Conservation (phyloP, 64 coral and sea anemone species). For the Porites australiensis region DNA sequence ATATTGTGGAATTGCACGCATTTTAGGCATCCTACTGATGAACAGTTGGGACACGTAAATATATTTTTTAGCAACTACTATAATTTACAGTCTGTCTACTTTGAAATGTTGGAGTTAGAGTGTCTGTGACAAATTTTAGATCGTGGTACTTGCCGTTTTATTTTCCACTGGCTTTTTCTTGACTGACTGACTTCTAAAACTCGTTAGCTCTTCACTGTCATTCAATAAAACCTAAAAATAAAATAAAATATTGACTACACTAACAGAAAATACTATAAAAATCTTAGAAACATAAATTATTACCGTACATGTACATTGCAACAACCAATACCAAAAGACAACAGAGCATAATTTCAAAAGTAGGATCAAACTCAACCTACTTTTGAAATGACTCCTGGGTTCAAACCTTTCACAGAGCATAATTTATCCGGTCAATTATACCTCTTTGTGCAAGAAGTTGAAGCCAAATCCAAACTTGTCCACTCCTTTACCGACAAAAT, state of each 20-base stretch:
- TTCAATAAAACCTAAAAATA: conserved; percentile 77
- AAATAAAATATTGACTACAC: background rate
- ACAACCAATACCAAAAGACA: no score
- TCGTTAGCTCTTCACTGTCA: conserved; percentile 68
- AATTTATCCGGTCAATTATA: background rate
- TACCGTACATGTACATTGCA: no score
- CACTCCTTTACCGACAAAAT: conserved; percentile 84
- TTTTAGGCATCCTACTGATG: no score
- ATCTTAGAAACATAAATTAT: background rate
- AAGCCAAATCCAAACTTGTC: conserved; percentile 86
- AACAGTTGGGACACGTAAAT: no score
- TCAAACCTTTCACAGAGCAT: background rate
- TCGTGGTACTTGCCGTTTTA: conserved; percentile 68
- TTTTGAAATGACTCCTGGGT: no score
- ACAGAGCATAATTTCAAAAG: no score
- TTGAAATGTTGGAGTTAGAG: no score
- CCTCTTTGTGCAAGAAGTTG: conserved; percentile 94
- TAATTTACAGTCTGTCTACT: no score
- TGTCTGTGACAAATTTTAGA: no score
- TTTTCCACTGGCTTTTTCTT: conserved; percentile 87
- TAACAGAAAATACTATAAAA: background rate
- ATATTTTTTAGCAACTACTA: no score
- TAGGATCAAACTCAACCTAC: no score
- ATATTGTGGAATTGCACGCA: no score
- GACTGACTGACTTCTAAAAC: conserved; percentile 82